Evolutionary conservation across 2,797 vertebrate genomes (phyloP), one percentile per base, ranked within the genome.

Genomic region (Poeciliopsis presidionis): DNA sequence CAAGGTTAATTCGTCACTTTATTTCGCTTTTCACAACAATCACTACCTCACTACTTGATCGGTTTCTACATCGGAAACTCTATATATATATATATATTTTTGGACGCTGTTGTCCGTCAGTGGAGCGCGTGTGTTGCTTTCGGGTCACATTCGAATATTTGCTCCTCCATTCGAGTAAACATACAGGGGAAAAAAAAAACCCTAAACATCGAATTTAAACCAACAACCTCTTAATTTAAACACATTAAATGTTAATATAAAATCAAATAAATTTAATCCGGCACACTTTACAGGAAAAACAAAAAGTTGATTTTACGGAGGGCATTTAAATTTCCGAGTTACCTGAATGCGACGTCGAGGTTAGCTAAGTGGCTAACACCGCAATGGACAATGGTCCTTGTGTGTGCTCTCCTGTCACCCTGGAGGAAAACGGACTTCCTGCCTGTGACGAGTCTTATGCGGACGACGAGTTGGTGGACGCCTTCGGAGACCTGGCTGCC

Each of bases 401-500:
- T 57, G 46, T 79, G 12, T 83, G 83, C 73, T n/a, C 85, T 4
- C 9, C 80, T 0, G 76, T 63, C 13, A 28, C 77, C 25, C 36
- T 75, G 0, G 91, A 86, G 7, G 92, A 88, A 53, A 84, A 74
- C 67, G 79, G 78, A 13, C 20, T 80, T 0, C 75, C 79, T 9
- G 65, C 33, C 20, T 2, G 4, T 12, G 75, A 70, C 69, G 36
- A 55, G 8, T 75, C 61, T 18, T 82, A 82, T 12, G 39, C 45
- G 1, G 93, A 92, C 0, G 94, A 94, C 1, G 81, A 80, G 57
- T 84, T 94, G 3, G 82, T 78, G 0, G 93, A 94, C 85, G 92
- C 86, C 4, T 97, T 96, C 14, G 95, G 92, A 1, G 96, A 96
- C n/a, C 91, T 98, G 67, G 97, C 97, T 77, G 91, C 94, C 11